Percentiles rank a stretch among this genome's conserved stretches.
phyloP scores from a whole-genome alignment of 1,140 invertebrate genomes.

The Piezodorus guildinii region DNA sequence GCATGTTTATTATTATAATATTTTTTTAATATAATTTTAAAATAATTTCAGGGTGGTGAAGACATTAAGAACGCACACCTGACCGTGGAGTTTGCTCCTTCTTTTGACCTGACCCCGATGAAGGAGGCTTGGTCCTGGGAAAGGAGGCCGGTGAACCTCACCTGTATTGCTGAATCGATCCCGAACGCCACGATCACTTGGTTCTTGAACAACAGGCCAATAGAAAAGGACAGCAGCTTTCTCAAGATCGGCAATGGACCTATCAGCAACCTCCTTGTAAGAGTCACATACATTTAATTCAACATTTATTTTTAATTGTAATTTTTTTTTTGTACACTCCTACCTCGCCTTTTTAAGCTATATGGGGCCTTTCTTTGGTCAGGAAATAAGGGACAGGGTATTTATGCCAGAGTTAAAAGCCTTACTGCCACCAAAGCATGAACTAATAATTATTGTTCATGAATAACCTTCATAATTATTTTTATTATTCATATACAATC shows the following conservation, averaged over 20 bases:
- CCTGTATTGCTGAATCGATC: slow-evolving; percentile 77
- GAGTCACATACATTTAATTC: background rate
- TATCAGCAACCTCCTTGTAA: slow-evolving; percentile 47
- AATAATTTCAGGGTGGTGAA: slow-evolving; percentile 43
- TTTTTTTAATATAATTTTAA: too few relatives aligned
- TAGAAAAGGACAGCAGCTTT: slow-evolving; percentile 39
- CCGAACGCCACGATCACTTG: slow-evolving; percentile 86
- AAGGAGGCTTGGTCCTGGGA: slow-evolving; percentile 71
- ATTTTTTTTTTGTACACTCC: too few relatives aligned
- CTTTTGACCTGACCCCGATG: slow-evolving; percentile 55
- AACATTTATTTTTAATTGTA: too few relatives aligned
- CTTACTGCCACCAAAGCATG: too few relatives aligned
- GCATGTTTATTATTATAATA: too few relatives aligned
- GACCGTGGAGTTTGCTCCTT: slow-evolving; percentile 63
- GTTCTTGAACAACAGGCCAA: slow-evolving; percentile 41
- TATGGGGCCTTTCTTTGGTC: too few relatives aligned
- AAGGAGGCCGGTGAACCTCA: slow-evolving; percentile 64
- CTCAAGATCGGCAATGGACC: slow-evolving; percentile 52
- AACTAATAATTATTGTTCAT: too few relatives aligned
- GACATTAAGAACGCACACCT: slow-evolving; percentile 68
- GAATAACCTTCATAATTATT: too few relatives aligned
- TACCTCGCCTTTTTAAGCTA: too few relatives aligned
- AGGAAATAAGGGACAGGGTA: too few relatives aligned
- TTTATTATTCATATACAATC: too few relatives aligned
- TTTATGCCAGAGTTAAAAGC: too few relatives aligned